Evolutionary conservation across 2,888 invertebrate genomes (phyloP), one percentile per base, ranked within the genome.

Genomic region (Stictocephala bisonia): DNA sequence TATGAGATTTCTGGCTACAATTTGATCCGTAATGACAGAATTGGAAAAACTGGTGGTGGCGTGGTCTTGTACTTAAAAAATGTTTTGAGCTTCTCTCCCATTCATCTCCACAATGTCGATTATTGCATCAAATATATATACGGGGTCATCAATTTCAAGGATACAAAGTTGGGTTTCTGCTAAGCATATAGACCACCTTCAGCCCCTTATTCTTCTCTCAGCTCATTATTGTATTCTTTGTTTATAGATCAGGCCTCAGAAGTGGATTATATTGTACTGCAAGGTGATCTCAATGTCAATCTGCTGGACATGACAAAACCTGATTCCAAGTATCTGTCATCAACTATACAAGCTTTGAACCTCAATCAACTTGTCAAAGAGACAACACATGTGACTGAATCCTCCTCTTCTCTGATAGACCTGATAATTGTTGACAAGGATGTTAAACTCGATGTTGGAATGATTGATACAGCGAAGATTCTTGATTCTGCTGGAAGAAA

Each of bases 131-230:
- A 51, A 11, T 51, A 51, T 24, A 9, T 51, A 51, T 24, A 27
- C 27, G 51, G 51, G 4, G 11, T 24, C 11, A 51, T 51, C 13
- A n/a, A n/a, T n/a, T n/a, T n/a, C n/a, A n/a, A n/a, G n/a, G n/a
- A n/a, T n/a, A n/a, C n/a, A n/a, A 2, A 24, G 24, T 24, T 51
- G 9, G 7, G 51, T 22, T 24, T 51, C 13, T 51, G 51, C n/a
- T 51, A 26, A 26, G 24, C n/a, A 22, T 51, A 51, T 51, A 51
- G 51, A 51, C 51, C 51, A 24, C 51, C 51, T 3, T 24, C 56
- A 3, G 56, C 18, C 3, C 56, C 56, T 13, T 56, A 27, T 15
- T 27, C 56, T 15, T 56, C 15, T 26, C 29, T 56, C 3, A 56
- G 29, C 9, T 29, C 56, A 4, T 3, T 56, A 15, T 56, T 56